A percentile compares a stretch with the other conserved stretches of the same genome.
Conservation (phyloP, 1,140 invertebrate genomes). For the Zelostemma sp. region DNA sequence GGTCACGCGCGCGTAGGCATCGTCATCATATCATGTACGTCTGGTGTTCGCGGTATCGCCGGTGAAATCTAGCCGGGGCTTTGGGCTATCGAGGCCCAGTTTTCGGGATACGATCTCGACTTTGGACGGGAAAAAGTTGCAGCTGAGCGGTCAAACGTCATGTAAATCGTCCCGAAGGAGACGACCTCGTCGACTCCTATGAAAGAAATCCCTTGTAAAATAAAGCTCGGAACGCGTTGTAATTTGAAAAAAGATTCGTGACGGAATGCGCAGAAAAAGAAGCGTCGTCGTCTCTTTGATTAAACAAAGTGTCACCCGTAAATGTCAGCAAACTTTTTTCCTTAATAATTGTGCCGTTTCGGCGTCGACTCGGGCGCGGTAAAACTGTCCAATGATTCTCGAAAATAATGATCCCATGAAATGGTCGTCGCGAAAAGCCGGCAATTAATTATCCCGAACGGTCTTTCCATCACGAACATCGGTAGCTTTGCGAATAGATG, state of each 20-base stretch:
- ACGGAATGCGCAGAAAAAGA: slow-evolving; percentile 12
- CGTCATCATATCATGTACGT: slow-evolving; percentile 32
- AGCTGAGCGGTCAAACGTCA: slow-evolving; percentile 2
- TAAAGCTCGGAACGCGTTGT: neutral
- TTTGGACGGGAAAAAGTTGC: slow-evolving; percentile 13
- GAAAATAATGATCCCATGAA: neutral
- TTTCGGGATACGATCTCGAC: slow-evolving; percentile 28
- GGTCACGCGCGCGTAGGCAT: slow-evolving; percentile 34
- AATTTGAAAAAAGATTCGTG: slow-evolving; percentile 9
- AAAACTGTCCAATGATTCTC: neutral
- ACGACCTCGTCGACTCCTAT: too few species aligned
- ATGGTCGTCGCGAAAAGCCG: neutral
- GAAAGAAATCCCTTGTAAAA: neutral
- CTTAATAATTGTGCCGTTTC: neutral
- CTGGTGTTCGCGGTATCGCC: slow-evolving; percentile 26
- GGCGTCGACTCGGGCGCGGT: too few species aligned
- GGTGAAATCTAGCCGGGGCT: slow-evolving; percentile 34
- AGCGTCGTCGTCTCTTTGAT: slow-evolving; percentile 3
- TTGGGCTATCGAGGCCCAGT: slow-evolving; percentile 27
- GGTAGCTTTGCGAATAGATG: neutral
- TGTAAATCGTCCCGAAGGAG: slow-evolving; percentile 17
- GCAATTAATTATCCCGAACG: too few species aligned
- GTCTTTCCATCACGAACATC: neutral
- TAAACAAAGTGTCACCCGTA: neutral
- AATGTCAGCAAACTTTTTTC: neutral